Evolutionary conservation across 1,140 invertebrate species (phyloP).

Genomic region (Orussus abietinus): DNA sequence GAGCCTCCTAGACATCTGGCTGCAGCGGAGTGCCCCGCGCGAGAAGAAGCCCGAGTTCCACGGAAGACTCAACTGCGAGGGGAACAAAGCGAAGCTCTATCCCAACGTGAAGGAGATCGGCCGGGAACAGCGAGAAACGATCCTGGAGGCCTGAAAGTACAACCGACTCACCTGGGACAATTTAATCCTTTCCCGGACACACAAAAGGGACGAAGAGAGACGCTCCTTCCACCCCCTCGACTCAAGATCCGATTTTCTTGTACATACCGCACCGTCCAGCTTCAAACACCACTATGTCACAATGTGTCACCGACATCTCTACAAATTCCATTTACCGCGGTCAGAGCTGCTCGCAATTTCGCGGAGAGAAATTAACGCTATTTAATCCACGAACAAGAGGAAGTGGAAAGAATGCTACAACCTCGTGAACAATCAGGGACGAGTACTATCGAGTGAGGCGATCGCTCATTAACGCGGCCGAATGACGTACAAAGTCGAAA

Average conservation of each 20-base stretch:
- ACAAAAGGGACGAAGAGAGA: not conserved
- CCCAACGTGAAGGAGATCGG: conserved; percentile 62
- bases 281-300: not conserved
- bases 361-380: too few relatives aligned
- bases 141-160: conserved; percentile 35
- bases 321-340: conserved; percentile 3
- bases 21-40: conserved; percentile 51
- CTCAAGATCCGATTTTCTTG: too few relatives aligned
- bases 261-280: too few relatives aligned
- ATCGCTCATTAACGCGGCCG: too few relatives aligned
- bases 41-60: conserved; percentile 72
- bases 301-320: conserved; percentile 3
- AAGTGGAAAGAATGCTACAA: too few relatives aligned
- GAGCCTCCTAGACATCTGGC: conserved; percentile 66
- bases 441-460: too few relatives aligned
- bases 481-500: too few relatives aligned
- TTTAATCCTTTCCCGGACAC: not conserved
- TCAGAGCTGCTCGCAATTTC: not conserved
- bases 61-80: conserved; percentile 69
- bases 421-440: too few relatives aligned
- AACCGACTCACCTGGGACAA: not conserved
- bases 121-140: conserved; percentile 41
- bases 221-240: too few relatives aligned
- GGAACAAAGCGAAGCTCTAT: conserved; percentile 71
- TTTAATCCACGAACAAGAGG: too few relatives aligned